Base-by-base conservation (phyloP, 2,113 vertebrate species). In the Chlorodrepanis virens region DNA sequence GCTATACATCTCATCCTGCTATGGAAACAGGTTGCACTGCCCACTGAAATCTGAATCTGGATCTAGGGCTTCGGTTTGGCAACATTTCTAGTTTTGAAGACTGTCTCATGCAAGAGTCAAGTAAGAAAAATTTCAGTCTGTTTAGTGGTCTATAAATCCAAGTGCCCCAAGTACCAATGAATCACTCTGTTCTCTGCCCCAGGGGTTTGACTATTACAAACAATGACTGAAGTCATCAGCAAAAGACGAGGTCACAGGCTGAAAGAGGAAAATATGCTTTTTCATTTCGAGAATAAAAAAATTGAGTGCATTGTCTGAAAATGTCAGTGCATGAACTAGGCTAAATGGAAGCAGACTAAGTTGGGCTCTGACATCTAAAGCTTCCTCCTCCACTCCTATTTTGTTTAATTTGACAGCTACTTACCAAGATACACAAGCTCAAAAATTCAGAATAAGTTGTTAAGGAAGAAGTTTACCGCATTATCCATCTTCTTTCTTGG, bases 221-320 rank as follows among this genome's bases (percentile, higher is more conserved):
- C 96, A 97, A 97, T 95, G 97, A 94, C 94, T 97, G 96, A 97
- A 96, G 90, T 97, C 96, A 97, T 92, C 87, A 82, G 95, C 60
- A 87, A 64, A 91, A 94, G 91, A 84, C 40, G 2, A 68, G 93
- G 94, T 94, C 94, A 91, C 85, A 93, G 82, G 76, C 96, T 95
- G 86, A 95, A 96, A 90, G 90, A 72, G 45, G 63, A 96, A 96
- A 97, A 96, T 92, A 95, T 80, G 87, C 92, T 96, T 95, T 95
- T 96, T 94, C 94, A 95, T 97, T 94, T 94, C 81, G 87, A 68
- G 82, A 64, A 61, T 87, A 89, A 96, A 96, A 96, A 96, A 95
- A 89, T 57, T 67, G 91, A 87, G 87, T 69, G 83, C 83, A 96
- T 96, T 97, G 91, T 97, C 91, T 96, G 93, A 95, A 95, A 97